Evolutionary conservation across 2,888 invertebrate species (phyloP).

Genomic region (Vandiemenella viatica): DNA sequence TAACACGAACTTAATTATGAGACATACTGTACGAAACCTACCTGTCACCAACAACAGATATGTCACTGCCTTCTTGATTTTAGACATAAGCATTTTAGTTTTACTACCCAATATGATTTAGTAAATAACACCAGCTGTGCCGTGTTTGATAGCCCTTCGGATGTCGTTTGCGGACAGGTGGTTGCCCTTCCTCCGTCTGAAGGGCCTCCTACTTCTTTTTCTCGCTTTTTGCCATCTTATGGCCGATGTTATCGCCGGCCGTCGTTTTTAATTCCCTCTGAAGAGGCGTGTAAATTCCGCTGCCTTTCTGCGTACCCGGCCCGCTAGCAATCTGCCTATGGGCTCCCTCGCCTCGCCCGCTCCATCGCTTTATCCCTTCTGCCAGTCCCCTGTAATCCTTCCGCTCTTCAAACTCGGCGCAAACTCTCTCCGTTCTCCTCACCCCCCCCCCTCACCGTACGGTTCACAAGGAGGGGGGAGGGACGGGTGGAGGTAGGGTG

Average conservation of each 20-base stretch:
- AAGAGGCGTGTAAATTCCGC: neutral
- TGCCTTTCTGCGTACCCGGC: neutral
- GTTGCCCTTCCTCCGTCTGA: too few relatives aligned
- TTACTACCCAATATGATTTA: too few relatives aligned
- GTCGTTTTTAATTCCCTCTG: neutral
- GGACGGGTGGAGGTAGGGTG: constrained; percentile 4
- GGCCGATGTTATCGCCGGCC: neutral
- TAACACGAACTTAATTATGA: too few relatives aligned
- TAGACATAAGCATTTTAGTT: too few relatives aligned
- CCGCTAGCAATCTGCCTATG: neutral
- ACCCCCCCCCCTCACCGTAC: constrained; percentile 29
- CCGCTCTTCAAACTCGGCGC: constrained; percentile 20
- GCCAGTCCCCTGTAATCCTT: neutral
- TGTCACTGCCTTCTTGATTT: too few relatives aligned
- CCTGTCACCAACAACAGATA: too few relatives aligned
- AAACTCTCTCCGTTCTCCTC: constrained; percentile 21
- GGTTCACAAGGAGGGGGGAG: constrained; percentile 27
- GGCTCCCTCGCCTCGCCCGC: neutral
- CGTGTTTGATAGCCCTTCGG: too few relatives aligned
- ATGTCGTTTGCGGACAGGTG: too few relatives aligned
- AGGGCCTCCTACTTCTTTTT: too few relatives aligned
- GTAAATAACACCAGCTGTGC: too few relatives aligned
- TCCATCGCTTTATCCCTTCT: neutral
- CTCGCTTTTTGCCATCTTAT: too few relatives aligned
- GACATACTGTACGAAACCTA: too few relatives aligned